Conservation (phyloP, 2,113 vertebrate genomes). For the Electrona antarctica region DNA sequence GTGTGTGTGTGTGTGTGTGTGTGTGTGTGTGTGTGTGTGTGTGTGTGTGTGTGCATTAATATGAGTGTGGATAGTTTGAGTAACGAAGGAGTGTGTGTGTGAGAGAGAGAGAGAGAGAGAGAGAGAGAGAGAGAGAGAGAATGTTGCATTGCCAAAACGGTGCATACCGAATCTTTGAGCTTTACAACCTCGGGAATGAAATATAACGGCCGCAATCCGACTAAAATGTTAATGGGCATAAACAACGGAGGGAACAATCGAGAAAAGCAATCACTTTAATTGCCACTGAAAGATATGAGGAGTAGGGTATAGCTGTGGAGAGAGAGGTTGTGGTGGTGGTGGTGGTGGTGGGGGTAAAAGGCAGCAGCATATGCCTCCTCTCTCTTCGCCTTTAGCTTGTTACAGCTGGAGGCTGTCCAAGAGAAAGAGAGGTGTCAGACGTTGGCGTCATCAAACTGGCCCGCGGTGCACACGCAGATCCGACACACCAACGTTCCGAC, state of each 20-base stretch:
- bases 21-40: slow-evolving; percentile 6
- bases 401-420: slow-evolving; percentile 4
- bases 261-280: slow-evolving; percentile 50
- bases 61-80: no score
- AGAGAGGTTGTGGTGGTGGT: background rate
- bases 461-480: no score
- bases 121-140: slow-evolving; percentile 39
- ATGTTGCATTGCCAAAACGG: background rate
- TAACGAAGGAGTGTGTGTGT: background rate
- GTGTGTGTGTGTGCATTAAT: slow-evolving; percentile 3
- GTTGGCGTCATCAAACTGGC: no score
- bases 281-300: slow-evolving; percentile 20
- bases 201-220: slow-evolving; percentile 41
- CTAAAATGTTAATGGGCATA: slow-evolving; percentile 43
- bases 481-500: no score
- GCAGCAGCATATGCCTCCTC: background rate
- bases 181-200: slow-evolving; percentile 28
- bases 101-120: slow-evolving; percentile 29
- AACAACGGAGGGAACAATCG: slow-evolving; percentile 34
- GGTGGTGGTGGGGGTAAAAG: slow-evolving; percentile 18
- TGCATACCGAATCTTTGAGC: background rate
- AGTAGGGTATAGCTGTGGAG: background rate
- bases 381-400: background rate
- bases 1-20: slow-evolving; percentile 12
- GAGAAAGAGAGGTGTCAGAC: no score